Conservation (phyloP, 2,113 vertebrate genomes). For the Laticauda colubrina region DNA sequence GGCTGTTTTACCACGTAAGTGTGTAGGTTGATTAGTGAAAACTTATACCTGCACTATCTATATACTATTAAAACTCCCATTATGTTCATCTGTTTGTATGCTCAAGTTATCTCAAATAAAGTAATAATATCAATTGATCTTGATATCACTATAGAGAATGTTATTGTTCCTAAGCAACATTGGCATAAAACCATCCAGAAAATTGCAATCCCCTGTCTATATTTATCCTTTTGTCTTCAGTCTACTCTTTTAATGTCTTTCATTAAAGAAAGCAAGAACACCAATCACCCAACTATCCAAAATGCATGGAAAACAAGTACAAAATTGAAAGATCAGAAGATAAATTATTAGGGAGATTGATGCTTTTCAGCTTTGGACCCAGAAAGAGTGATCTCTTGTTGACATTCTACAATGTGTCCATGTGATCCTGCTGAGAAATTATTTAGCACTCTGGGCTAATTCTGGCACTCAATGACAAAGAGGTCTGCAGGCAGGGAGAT, state of each 20-base stretch:
- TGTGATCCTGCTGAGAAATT: conserved; percentile 57
- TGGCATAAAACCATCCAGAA: not conserved
- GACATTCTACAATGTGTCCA: conserved; percentile 41
- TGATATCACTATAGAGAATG: not conserved
- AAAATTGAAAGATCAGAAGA: conserved; percentile 9
- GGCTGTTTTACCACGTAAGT: no score
- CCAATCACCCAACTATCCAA: conserved; percentile 20
- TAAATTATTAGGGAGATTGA: conserved; percentile 35
- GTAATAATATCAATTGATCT: not conserved
- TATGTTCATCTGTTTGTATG: not conserved
- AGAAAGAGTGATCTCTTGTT: conserved; percentile 43
- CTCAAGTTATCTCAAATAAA: not conserved
- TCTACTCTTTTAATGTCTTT: conserved; percentile 3
- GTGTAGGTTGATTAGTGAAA: not conserved
- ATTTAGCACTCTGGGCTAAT: conserved; percentile 53
- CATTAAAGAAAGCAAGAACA: not conserved
- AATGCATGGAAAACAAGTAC: not conserved
- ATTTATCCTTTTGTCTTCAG: conserved; percentile 3
- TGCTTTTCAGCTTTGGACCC: conserved; percentile 25
- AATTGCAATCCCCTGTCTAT: not conserved
- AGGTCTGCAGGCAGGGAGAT: conserved; percentile 54
- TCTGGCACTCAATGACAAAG: conserved; percentile 48
- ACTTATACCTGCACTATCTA: not conserved
- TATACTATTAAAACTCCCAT: not conserved
- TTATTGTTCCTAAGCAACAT: conserved; percentile 8